phyloP scores from a whole-genome alignment of 2,797 vertebrate genomes.

The Merluccius polli region DNA sequence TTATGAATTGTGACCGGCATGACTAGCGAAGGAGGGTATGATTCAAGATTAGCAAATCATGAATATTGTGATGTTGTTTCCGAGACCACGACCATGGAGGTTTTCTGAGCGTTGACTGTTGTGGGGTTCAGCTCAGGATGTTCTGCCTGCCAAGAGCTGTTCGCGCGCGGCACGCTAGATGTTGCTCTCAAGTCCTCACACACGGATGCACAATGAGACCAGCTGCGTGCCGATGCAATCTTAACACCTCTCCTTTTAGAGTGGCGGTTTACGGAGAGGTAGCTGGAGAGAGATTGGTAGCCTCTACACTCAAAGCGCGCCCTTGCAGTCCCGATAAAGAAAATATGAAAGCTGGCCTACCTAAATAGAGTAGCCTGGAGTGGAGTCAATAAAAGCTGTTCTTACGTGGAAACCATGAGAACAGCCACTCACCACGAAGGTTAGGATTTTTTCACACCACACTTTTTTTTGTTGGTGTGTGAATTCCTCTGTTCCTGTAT shows the following conservation, averaged over 20 bases:
- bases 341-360: neutral
- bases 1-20: neutral
- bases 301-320: too few relatives aligned
- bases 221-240: neutral
- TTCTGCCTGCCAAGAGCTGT: neutral
- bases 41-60: neutral
- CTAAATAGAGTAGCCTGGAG: neutral
- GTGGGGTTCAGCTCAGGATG: neutral
- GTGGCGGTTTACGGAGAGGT: neutral
- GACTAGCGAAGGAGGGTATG: neutral
- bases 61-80: neutral
- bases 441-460: too few relatives aligned
- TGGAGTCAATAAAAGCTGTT: too few relatives aligned
- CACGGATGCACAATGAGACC: conserved; percentile 8
- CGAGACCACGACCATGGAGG: neutral
- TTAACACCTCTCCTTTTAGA: conserved; percentile 7
- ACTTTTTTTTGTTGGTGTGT: too few relatives aligned
- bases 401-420: too few relatives aligned
- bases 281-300: neutral
- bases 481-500: neutral
- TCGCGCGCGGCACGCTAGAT: neutral
- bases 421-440: too few relatives aligned
- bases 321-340: neutral
- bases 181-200: neutral
- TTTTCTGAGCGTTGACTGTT: conserved; percentile 2